These are phyloP conservation scores for Microcebus lehilahytsara DNA, from an alignment of 2,113 vertebrate genomes.

Conservation along the genomic window DNA sequence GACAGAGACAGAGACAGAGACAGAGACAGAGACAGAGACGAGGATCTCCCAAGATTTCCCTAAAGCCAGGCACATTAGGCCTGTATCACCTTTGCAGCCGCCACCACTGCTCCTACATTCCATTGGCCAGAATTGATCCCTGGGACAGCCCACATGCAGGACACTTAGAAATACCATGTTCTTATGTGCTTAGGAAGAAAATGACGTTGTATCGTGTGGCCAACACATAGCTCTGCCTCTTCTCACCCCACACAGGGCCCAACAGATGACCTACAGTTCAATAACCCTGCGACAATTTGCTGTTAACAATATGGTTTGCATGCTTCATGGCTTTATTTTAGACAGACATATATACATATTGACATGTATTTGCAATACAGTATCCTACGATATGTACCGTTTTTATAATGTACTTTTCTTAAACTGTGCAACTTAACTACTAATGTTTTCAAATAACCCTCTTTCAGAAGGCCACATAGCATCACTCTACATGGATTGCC, in stretches of 20 bases:
- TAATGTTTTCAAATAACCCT: background rate
- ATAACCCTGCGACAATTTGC: background rate
- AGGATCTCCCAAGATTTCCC: background rate
- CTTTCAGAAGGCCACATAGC: background rate
- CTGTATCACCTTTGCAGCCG: background rate
- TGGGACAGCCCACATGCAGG: background rate
- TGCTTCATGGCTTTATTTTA: background rate
- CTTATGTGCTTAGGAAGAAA: background rate
- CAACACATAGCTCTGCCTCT: background rate
- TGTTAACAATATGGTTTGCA: background rate
- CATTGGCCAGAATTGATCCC: background rate
- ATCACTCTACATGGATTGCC: background rate
- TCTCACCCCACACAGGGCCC: background rate
- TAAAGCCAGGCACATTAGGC: background rate
- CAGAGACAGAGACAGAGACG: too few species aligned
- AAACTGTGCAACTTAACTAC: background rate
- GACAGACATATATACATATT: background rate
- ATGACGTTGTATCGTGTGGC: background rate
- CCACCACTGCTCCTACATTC: background rate
- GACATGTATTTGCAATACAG: background rate
- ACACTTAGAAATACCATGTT: background rate
- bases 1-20: background rate
- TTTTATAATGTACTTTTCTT: background rate
- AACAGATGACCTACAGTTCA: background rate
- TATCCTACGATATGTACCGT: background rate